Base-by-base conservation (phyloP, 2,888 invertebrate species). In the Augochlorella aurata region DNA sequence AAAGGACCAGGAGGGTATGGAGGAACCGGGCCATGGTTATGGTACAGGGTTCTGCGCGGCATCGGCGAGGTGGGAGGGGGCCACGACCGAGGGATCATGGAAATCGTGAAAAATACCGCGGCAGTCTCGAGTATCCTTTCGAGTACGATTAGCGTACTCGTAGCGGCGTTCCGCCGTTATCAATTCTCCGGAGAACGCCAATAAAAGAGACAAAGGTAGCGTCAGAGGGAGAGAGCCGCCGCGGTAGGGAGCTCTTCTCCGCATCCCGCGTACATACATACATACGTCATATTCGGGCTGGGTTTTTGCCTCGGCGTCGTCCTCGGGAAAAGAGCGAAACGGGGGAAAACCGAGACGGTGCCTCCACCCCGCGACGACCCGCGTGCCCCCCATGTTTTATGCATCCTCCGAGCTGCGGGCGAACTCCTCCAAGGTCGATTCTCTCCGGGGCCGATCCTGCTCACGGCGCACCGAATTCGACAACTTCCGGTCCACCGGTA, bases 201-300 rank as follows among this genome's bases (percentile, higher is more conserved):
- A 91, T 91, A 91, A 91, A 91, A 91, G 91, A 90, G 91, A 91
- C 90, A 90, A 90, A 90, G 90, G 87, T 88, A 85, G 82, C 75
- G 72, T 70, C 79, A 68, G 86, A 79, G 82, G 79, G 85, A 79
- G 81, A 85, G 86, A 77, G 75, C 78, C 70, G 74, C 79, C 29
- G 16, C 12, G 24, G 84, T 84, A 78, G 79, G 80, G 82, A 80
- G 79, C 71, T 71, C 85, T 85, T 85, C 82, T 77, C 89, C 85
- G 83, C 86, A 83, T 88, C 87, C 86, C 86, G 71, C 82, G 87
- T 89, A 24, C 61, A 61, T 89, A 84, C 86, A 85, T 88, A 84
- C 87, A 85, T 88, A 88, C 89, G 86, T 88, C 87, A 84, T 87
- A 87, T 86, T 82, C 82, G 84, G 82, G 80, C 82, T 70, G 82